Conservation (phyloP, 1,140 invertebrate genomes). For the Drosophila bocqueti region DNA sequence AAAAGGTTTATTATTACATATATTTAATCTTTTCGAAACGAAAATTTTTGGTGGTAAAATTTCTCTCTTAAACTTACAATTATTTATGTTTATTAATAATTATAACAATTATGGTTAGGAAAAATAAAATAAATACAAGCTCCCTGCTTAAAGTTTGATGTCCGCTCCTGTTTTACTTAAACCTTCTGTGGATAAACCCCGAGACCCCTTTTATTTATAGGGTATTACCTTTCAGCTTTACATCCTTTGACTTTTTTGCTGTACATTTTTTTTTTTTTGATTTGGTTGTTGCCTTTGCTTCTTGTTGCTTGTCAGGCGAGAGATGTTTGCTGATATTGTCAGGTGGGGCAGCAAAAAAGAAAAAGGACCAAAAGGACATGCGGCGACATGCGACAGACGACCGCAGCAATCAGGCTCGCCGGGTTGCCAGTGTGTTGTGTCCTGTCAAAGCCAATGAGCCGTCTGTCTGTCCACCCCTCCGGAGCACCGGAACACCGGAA, state of each 20-base stretch:
- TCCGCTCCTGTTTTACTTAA: not conserved
- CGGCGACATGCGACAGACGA: slow-evolving; percentile 26
- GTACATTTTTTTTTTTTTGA: slow-evolving; percentile 1
- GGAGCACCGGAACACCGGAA: too few species aligned
- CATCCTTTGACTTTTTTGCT: not conserved
- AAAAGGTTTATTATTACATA: not conserved
- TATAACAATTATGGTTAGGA: not conserved
- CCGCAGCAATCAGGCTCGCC: slow-evolving; percentile 50
- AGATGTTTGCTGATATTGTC: slow-evolving; percentile 65
- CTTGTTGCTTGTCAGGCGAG: slow-evolving; percentile 29
- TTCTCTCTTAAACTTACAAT: too few species aligned
- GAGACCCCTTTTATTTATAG: not conserved
- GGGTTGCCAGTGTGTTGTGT: slow-evolving; percentile 24
- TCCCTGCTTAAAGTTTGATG: too few species aligned
- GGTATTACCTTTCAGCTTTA: slow-evolving; percentile 2
- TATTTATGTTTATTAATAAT: not conserved
- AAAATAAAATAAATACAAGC: not conserved
- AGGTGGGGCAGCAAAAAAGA: slow-evolving; percentile 16
- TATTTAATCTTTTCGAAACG: not conserved
- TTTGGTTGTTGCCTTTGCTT: slow-evolving; percentile 20
- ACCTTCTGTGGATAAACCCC: not conserved
- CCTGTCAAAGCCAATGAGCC: slow-evolving; percentile 52
- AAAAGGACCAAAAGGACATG: slow-evolving; percentile 15
- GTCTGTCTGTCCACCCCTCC: slow-evolving; percentile 4
- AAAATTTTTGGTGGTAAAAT: not conserved